Base-by-base conservation (phyloP, 2,888 invertebrate genomes). In the Philereme transversata region DNA sequence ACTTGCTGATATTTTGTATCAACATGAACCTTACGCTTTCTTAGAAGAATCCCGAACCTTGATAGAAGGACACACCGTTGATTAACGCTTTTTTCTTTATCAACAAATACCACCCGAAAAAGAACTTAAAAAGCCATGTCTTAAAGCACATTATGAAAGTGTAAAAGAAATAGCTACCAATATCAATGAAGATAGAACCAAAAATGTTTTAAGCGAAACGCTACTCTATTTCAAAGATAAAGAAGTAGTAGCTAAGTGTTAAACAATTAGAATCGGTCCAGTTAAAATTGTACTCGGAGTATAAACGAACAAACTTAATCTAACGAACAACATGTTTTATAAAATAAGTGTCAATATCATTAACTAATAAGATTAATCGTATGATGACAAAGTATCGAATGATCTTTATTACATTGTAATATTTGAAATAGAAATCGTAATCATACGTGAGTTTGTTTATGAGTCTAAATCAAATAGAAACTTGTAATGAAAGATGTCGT, bases 381-480 rank as follows among this genome's bases (percentile, higher is more conserved):
- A n/a, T n/a, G n/a, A n/a, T n/a, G n/a, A n/a, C 35, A 5, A 48
- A 47, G 44, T 41, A 41, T 53, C 4, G 45, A 51, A 71, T 34
- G 36, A 45, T 53, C 57, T 70, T 72, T 76, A 77, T 77, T 81
- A 87, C 84, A 82, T 80, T 84, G 85, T 88, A 82, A 84, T 86
- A 87, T 86, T 87, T 89, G 88, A 88, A 84, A 90, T 89, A 88
- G 90, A 89, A 88, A 90, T 87, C 89, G 80, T 88, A 90, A 90
- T 90, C 88, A 84, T 77, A 81, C 83, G 88, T 82, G 81, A 90
- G 86, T 82, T 76, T 73, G 80, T 86, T 90, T 90, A 90, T 88
- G 90, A 87, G 83, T 78, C 84, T 82, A 87, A 90, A 91, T 89
- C 91, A 91, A 92, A 91, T 92, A 91, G 92, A 92, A 91, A 91